Conservation (phyloP, 2,888 invertebrate species). For the Liopterus haemorrhoidalis region DNA sequence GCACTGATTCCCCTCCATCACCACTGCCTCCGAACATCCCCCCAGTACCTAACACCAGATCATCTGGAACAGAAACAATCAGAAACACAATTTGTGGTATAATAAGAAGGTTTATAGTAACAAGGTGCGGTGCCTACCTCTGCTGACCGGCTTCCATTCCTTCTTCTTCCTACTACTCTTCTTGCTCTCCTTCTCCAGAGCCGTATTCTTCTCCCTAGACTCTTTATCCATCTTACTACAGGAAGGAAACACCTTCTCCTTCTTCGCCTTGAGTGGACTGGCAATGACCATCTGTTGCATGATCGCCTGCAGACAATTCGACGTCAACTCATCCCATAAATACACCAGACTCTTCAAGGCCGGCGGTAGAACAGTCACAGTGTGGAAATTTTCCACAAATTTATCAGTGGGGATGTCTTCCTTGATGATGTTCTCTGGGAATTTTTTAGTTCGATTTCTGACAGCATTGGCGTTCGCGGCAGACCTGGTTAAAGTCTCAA, state of each 20-base stretch:
- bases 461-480: slow-evolving; percentile 75
- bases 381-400: slow-evolving; percentile 48
- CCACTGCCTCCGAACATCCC: too few species aligned
- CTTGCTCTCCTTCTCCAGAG: slow-evolving; percentile 46
- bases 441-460: slow-evolving; percentile 53
- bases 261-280: slow-evolving; percentile 45
- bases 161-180: slow-evolving; percentile 57
- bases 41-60: slow-evolving; percentile 6
- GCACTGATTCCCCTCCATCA: slow-evolving; percentile 39
- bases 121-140: slow-evolving; percentile 33
- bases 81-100: slow-evolving; percentile 41
- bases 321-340: slow-evolving; percentile 82
- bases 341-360: slow-evolving; percentile 81
- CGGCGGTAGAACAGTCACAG: slow-evolving; percentile 75
- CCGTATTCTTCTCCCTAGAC: slow-evolving; percentile 43
- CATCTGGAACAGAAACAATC: slow-evolving; percentile 34
- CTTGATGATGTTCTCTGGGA: slow-evolving; percentile 46
- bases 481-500: slow-evolving; percentile 70
- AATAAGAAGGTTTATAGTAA: slow-evolving; percentile 12
- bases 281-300: slow-evolving; percentile 56
- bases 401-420: slow-evolving; percentile 47
- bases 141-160: slow-evolving; percentile 36
- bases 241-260: slow-evolving; percentile 35
- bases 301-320: slow-evolving; percentile 61
- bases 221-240: slow-evolving; percentile 39